Base-by-base conservation (phyloP, 2,888 invertebrate genomes). In the Anodontia alba region DNA sequence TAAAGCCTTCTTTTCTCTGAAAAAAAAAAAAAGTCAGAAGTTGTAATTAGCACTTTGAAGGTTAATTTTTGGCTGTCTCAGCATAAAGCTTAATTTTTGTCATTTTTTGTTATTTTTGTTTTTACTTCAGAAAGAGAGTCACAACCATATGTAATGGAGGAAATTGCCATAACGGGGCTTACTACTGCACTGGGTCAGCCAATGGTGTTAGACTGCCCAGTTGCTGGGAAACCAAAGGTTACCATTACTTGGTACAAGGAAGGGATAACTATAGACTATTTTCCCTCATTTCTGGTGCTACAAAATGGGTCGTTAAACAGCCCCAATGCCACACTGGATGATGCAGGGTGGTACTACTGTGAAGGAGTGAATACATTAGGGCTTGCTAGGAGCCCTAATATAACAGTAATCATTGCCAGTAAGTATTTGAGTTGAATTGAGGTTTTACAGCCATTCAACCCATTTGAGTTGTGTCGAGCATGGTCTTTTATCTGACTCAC, bases 271-370 rank as follows among this genome's bases (percentile, higher is more conserved):
- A 77, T 91, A 3, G 78, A 86, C 49, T 82, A 86, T 29, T 79
- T 74, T 26, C 70, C 73, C 33, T 77, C 81, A 20, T 77, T 80
- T 46, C 80, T 78, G 1, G 68, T 87, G 0, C 73, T 84, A 46
- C 46, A 82, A 42, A 92, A 93, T 79, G 88, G 90, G 20, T 90
- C 91, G 51, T 86, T 93, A 49, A 78, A 83, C 20, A 85, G 91
- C 49, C 49, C 78, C 0, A 73, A 76, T 8, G 79, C 89, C 2
- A 67, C n/a, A 7, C 31, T 75, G 23, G 77, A 46, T 0, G 89
- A 92, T 80, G 83, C 80, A 20, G 93, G 92, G 17, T 49, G 71
- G 23, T 93, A 93, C 73, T 73, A 71, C 10, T 93, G 93, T 85
- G 80, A 84, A 36, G 92, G 90, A 20, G 46, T 29, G 7, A 93